Evolutionary conservation across 2,888 invertebrate genomes (phyloP).

Genomic region (Mellilla xanthometata): DNA sequence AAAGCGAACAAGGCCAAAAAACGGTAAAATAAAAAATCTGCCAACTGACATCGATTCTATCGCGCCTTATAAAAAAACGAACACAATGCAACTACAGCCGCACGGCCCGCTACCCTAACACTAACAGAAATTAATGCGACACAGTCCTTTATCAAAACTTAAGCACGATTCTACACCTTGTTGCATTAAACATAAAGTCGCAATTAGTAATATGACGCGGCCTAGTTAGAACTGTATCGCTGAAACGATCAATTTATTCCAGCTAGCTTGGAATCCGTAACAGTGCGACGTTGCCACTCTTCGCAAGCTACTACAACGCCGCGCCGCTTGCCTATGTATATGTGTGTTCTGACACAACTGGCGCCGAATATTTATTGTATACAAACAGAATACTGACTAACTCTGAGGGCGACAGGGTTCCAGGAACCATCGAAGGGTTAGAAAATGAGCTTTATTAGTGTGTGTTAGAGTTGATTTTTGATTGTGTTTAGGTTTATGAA

Average conservation of each 20-base stretch:
- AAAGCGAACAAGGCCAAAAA: constrained; percentile 73
- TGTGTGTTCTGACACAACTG: constrained; percentile 80
- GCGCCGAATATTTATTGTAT: constrained; percentile 83
- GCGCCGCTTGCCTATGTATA: constrained; percentile 75
- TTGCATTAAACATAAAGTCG: constrained; percentile 4
- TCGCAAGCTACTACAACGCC: constrained; percentile 64
- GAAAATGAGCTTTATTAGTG: constrained; percentile 47
- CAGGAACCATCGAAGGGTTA: constrained; percentile 40
- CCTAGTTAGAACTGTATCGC: constrained; percentile 52
- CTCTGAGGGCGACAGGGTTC: constrained; percentile 72
- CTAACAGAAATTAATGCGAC: constrained; percentile 41
- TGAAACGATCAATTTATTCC: constrained; percentile 47
- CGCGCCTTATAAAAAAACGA: constrained; percentile 69
- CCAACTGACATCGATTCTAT: constrained; percentile 82
- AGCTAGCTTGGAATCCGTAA: constrained; percentile 72
- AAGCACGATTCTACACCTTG: constrained; percentile 38
- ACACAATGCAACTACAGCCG: constrained; percentile 69
- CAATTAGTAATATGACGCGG: constrained; percentile 7
- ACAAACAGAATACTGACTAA: constrained; percentile 78
- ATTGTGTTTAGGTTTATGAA: constrained; percentile 32
- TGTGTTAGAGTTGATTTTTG: constrained; percentile 51
- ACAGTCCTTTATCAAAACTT: constrained; percentile 38
- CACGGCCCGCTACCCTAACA: constrained; percentile 77
- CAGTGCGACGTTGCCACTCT: constrained; percentile 76
- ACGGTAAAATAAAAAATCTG: constrained; percentile 81